Evolutionary conservation across 2,888 invertebrate genomes (phyloP).

Genomic region (Itoplectis maculator): DNA sequence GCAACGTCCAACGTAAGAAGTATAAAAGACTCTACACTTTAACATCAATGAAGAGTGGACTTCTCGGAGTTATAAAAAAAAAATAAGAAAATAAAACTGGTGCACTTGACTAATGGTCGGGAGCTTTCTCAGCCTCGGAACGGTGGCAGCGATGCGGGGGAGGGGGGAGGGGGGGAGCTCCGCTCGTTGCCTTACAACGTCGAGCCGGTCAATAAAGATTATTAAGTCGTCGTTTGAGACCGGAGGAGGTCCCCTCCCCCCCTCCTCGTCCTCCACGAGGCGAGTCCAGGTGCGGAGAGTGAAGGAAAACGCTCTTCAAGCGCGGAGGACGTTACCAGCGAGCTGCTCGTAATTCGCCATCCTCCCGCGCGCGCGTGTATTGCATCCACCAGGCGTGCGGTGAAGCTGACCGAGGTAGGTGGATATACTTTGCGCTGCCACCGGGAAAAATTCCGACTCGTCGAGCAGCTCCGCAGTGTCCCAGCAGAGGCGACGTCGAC

Average conservation of each 20-base stretch:
- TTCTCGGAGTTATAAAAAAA: background rate
- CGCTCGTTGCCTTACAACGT: background rate
- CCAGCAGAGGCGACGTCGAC: too few relatives aligned
- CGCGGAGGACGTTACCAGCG: background rate
- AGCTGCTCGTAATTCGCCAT: slow-evolving; percentile 4
- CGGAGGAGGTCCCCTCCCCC: too few relatives aligned
- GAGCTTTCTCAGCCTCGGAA: background rate
- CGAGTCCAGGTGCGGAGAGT: background rate
- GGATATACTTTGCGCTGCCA: background rate
- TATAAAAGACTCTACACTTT: background rate
- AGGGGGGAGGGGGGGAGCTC: too few relatives aligned
- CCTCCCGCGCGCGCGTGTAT: too few relatives aligned
- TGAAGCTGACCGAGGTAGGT: background rate
- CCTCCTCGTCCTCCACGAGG: too few relatives aligned
- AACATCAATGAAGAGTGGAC: background rate
- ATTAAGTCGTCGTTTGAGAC: slow-evolving; percentile 32
- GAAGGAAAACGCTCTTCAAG: background rate
- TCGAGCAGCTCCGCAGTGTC: background rate
- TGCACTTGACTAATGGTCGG: background rate
- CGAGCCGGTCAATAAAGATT: slow-evolving; percentile 39
- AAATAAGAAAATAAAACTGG: background rate
- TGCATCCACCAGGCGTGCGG: background rate
- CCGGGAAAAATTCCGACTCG: background rate
- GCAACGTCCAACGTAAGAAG: background rate
- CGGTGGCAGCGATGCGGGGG: background rate